Conservation (phyloP, 2,888 invertebrate species). For the Ryuthela nishihirai region DNA sequence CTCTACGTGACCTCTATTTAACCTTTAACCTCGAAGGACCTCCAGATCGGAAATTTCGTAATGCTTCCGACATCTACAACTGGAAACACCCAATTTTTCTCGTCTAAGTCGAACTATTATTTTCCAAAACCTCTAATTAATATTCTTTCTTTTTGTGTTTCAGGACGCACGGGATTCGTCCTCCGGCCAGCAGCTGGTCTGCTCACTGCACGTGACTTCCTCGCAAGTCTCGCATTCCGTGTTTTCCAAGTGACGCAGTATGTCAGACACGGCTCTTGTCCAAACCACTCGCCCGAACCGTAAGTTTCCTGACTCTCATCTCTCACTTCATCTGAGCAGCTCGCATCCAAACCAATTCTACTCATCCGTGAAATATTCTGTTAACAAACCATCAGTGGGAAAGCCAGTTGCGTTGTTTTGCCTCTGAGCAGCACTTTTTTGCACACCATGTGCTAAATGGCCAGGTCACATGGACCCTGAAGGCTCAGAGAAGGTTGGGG, state of each 20-base stretch:
- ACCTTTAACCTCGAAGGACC: background rate
- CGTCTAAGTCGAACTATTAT: background rate
- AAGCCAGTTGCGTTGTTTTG: too few species aligned
- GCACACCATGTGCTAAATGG: too few species aligned
- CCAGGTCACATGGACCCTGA: too few species aligned
- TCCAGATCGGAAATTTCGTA: background rate
- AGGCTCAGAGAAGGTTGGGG: too few species aligned
- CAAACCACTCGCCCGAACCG: conserved; percentile 97
- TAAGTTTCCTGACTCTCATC: too few species aligned
- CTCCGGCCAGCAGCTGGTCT: conserved; percentile 95
- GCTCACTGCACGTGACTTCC: conserved; percentile 92
- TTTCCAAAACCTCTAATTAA: background rate
- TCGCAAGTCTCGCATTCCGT: conserved; percentile 94
- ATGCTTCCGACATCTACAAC: background rate
- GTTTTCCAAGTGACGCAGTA: conserved; percentile 99
- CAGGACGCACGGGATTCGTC: conserved; percentile 95
- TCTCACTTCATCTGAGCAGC: too few species aligned
- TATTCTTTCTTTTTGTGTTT: background rate
- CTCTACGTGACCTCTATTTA: too few species aligned
- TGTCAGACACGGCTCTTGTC: conserved; percentile 88
- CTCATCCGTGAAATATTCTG: too few species aligned
- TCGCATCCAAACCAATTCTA: too few species aligned
- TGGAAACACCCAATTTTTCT: background rate
- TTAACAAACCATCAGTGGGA: too few species aligned
- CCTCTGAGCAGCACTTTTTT: too few species aligned